Evolutionary conservation across 2,888 invertebrate genomes (phyloP), one percentile per base, ranked within the genome.

Genomic region (Hanleya hanleyi): DNA sequence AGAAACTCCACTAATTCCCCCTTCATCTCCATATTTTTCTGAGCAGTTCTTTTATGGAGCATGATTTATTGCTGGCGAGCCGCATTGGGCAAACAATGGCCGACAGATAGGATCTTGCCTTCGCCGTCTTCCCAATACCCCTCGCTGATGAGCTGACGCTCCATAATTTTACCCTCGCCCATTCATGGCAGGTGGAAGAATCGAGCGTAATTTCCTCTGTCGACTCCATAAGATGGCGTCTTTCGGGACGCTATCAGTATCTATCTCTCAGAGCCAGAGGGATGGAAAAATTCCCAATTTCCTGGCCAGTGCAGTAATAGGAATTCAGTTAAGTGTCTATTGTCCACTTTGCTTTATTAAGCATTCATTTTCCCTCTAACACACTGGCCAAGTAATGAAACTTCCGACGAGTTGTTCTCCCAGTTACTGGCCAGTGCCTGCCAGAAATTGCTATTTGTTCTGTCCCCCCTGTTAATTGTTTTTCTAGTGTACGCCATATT

Each of bases 241-340:
- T 64, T 18, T 15, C 36, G 29, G 64, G 37, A 18, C 18, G 22
- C 64, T 64, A 64, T 64, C 64, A 64, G 64, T 64, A 37, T 64
- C 64, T 37, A 64, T 64, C 64, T 35, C 64, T n/a, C 12, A 29
- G 26, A 64, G 38, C 35, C 64, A 64, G 18, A 29, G 37, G 36
- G n/a, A 37, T 64, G 64, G 64, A 64, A 64, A 64, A 64, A 64
- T 64, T 64, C 38, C 37, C 64, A 64, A 64, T 64, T 64, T 64
- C 64, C 64, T 64, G 64, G 22, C 18, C 18, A 37, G 18, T 64
- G 64, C 64, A 64, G 37, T 64, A 64, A 64, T 64, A 64, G 37
- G 64, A 64, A 35, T 64, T 64, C 64, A 36, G 64, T 64, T 64
- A 29, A 64, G 64, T 64, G 64, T n/a, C 38, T 37, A 37, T 64